phyloP scores from a whole-genome alignment of 64 coral and sea anemone genomes.

The Catalaphyllia jardinei region DNA sequence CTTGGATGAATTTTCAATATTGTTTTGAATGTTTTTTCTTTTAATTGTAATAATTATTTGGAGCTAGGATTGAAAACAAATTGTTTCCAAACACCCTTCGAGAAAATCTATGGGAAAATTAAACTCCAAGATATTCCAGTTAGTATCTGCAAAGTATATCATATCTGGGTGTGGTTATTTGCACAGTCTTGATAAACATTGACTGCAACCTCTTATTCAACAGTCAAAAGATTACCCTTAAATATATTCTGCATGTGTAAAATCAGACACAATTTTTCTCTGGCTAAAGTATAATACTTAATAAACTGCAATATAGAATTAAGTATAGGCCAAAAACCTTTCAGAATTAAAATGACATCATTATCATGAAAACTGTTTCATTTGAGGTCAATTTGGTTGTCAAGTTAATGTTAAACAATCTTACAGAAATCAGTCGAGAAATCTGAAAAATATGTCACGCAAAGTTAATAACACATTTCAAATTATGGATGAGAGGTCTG shows the following conservation, averaged over 20 bases:
- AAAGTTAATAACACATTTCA: background rate
- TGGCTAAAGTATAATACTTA: too few species aligned
- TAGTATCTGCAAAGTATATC: background rate
- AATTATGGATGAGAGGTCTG: background rate
- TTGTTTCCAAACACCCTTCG: too few species aligned
- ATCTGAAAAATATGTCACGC: background rate
- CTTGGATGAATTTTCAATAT: too few species aligned
- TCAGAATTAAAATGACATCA: background rate
- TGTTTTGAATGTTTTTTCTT: too few species aligned
- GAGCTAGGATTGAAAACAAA: too few species aligned
- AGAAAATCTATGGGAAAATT: too few species aligned
- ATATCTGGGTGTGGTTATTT: background rate
- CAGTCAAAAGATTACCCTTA: background rate
- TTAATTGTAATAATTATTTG: too few species aligned
- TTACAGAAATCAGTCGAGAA: background rate
- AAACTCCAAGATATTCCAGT: background rate
- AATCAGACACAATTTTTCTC: too few species aligned
- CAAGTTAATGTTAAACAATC: background rate
- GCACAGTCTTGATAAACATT: background rate
- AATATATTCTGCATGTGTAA: background rate
- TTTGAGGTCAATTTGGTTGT: background rate
- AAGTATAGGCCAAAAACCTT: too few species aligned
- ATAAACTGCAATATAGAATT: too few species aligned
- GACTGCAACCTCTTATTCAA: background rate
- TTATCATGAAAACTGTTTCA: background rate